Percentiles rank a stretch among this genome's conserved stretches.
Conservation (phyloP, 1,140 invertebrate species). For the Akabosia matsudoensis region DNA sequence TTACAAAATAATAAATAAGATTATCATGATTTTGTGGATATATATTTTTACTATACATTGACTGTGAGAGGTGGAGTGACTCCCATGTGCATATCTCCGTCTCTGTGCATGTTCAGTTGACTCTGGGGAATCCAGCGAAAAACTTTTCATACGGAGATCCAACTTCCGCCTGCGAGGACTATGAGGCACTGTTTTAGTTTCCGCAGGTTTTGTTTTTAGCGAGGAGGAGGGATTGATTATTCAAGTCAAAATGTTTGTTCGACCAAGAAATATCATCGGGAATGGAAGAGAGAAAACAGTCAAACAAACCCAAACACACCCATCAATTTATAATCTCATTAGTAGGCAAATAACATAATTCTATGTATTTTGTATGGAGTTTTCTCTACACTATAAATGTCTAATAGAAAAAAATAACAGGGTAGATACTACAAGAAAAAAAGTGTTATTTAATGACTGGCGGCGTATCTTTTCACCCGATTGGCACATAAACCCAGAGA, state of each 20-base stretch:
- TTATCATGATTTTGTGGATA: no score
- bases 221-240: background rate
- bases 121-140: slow-evolving; percentile 92
- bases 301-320: slow-evolving; percentile 18
- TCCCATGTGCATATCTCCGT: slow-evolving; percentile 60
- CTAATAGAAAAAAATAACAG: no score
- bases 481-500: no score
- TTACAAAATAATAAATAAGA: no score
- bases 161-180: slow-evolving; percentile 91
- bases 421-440: no score
- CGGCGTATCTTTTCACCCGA: no score
- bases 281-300: slow-evolving; percentile 28
- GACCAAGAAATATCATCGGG: background rate
- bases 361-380: no score
- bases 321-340: slow-evolving; percentile 11
- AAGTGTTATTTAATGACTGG: no score
- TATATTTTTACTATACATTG: slow-evolving; percentile 52
- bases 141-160: slow-evolving; percentile 94
- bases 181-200: slow-evolving; percentile 77
- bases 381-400: no score
- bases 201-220: no score
- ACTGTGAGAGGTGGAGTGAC: slow-evolving; percentile 52
- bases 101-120: slow-evolving; percentile 79
- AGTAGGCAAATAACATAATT: no score
- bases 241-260: background rate